phyloP scores from a whole-genome alignment of 2,888 invertebrate species.

The Andrena camellia region DNA sequence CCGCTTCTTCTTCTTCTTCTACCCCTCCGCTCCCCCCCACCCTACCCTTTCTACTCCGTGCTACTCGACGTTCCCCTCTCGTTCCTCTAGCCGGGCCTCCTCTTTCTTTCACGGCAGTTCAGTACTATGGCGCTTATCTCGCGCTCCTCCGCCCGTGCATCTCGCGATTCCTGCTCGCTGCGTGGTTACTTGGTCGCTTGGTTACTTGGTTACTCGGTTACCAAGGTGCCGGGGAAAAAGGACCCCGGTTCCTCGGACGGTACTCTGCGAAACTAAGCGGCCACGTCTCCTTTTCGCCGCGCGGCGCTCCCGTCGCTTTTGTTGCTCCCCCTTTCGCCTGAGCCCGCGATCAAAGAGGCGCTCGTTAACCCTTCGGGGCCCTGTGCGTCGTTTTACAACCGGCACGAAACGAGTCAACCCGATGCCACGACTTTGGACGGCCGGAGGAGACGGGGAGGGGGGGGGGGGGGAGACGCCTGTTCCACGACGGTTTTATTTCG shows the following conservation, averaged over 20 bases:
- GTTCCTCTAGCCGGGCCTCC: constrained; percentile 35
- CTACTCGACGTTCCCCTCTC: constrained; percentile 20
- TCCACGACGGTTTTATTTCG: constrained; percentile 1
- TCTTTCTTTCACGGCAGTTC: constrained; percentile 53
- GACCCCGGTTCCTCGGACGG: constrained; percentile 28
- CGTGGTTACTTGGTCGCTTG: constrained; percentile 71
- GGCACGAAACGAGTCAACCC: constrained; percentile 4
- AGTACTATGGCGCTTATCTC: constrained; percentile 61
- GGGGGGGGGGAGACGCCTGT: not conserved
- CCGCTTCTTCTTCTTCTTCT: constrained; percentile 63
- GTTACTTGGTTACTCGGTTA: constrained; percentile 79
- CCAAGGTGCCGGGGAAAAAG: constrained; percentile 57
- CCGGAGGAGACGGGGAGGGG: too few species aligned
- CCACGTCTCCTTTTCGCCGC: constrained; percentile 11
- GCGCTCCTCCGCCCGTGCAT: constrained; percentile 47
- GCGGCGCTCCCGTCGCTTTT: not conserved
- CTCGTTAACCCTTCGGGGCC: constrained; percentile 28
- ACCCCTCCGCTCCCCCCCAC: constrained; percentile 23
- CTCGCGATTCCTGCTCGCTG: constrained; percentile 50
- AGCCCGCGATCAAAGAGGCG: constrained; percentile 30
- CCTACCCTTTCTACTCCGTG: not conserved
- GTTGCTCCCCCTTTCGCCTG: not conserved
- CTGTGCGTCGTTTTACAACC: not conserved
- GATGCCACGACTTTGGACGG: not conserved
- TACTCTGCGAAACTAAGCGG: constrained; percentile 42